Evolutionary conservation across 2,888 invertebrate genomes (phyloP).

Genomic region (Abrostola triplasia): DNA sequence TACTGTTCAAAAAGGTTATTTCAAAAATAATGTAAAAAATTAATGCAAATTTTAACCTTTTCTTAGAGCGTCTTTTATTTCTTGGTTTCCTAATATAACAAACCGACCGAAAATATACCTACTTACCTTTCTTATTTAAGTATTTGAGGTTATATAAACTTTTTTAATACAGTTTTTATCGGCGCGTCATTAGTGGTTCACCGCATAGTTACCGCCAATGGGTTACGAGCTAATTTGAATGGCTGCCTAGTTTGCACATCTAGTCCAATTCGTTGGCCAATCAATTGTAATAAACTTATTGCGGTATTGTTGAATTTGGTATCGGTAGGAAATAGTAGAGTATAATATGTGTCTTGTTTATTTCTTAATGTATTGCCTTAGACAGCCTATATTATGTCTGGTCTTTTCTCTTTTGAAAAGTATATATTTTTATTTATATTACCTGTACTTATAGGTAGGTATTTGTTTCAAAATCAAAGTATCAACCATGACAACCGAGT

Average conservation of each 20-base stretch:
- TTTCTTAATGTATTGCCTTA: background rate
- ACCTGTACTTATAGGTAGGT: too few relatives aligned
- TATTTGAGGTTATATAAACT: slow-evolving; percentile 23
- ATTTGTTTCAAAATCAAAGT: too few relatives aligned
- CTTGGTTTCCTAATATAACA: too few relatives aligned
- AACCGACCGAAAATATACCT: background rate
- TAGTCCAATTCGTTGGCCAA: slow-evolving; percentile 49
- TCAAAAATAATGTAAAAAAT: too few relatives aligned
- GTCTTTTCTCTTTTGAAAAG: too few relatives aligned
- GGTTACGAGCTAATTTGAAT: slow-evolving; percentile 44
- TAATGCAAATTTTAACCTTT: too few relatives aligned
- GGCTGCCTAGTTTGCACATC: slow-evolving; percentile 54
- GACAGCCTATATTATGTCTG: too few relatives aligned
- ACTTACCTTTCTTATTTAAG: slow-evolving; percentile 15
- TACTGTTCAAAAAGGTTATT: too few relatives aligned
- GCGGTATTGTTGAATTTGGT: slow-evolving; percentile 27
- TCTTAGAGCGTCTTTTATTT: too few relatives aligned
- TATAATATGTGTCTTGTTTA: slow-evolving; percentile 16
- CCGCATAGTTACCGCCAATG: slow-evolving; percentile 52
- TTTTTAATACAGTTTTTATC: slow-evolving; percentile 38
- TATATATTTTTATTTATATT: too few relatives aligned
- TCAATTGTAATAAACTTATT: slow-evolving; percentile 35
- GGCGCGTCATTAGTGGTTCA: slow-evolving; percentile 48
- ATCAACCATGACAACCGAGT: too few relatives aligned
- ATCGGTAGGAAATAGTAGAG: slow-evolving; percentile 18